Base-by-base conservation (phyloP, 2,113 vertebrate species). In the Istiophorus platypterus region DNA sequence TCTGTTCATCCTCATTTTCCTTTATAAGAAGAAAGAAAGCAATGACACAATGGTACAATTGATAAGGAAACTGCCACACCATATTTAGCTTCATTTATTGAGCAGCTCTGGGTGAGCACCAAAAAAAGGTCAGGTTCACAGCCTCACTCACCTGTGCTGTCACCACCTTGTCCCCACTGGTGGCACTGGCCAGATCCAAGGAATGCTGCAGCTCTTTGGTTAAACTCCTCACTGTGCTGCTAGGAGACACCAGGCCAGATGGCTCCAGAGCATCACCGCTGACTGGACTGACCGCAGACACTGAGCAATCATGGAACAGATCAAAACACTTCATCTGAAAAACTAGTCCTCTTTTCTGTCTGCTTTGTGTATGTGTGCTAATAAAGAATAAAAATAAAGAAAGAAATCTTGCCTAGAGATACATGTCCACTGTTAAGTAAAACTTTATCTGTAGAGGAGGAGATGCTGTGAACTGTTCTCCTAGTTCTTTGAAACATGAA, bases 151-250 rank as follows among this genome's bases (percentile, higher is more conserved):
- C 98, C 96, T 99, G 97, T 54, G 97, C 98, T 27, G 97, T 99
- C 62, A 99, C 98, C 47, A 99, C 94, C 94, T 99, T 99, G 85
- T 99, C 97, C 78, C 98, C 98, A 56, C 97, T 98, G 75, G 97
- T 99, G 88, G 98, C 98, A 49, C 98, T 99, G 82, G 98, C 98
- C 78, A 99, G 94, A 94, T 99, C 98, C 92, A 99, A 91, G 88
- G 97, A 99, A 92, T 97, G 98, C 91, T 97, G 97, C 51, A 97
- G 95, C 76, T 99, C 98, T 94, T 97, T 97, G 79, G 95, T 92
- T 77, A 97, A 84, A 88, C 91, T 92, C 76, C 97, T 96, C 72
- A 96, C 85, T 31, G 96, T 94, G 78, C 96, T 90, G 89, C 88
- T 95, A 0, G 98, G 93, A 67, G 96, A 95, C 92, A 99, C 90